These are phyloP conservation scores for Mycteria americana DNA, from an alignment of 2,797 vertebrate genomes.

Conservation along the genomic window DNA sequence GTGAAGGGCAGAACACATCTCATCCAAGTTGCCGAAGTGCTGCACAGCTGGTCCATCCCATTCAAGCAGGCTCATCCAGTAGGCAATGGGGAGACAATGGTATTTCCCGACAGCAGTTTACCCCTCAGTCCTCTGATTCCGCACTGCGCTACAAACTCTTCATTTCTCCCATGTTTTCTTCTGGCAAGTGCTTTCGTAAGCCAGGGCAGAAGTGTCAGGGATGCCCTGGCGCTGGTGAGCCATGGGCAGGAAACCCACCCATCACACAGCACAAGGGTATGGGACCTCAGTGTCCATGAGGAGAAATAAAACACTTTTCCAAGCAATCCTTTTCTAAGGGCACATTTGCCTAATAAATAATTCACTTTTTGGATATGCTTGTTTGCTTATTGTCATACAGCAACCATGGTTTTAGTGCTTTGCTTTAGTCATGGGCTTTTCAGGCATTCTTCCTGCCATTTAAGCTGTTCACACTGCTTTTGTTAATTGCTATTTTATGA, in stretches of 20 bases:
- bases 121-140: neutral
- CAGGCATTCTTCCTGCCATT: neutral
- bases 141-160: neutral
- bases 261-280: neutral
- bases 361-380: neutral
- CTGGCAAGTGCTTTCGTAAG: neutral
- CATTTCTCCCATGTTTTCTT: neutral
- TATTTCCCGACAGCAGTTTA: neutral
- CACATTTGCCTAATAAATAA: neutral
- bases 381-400: neutral
- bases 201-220: neutral
- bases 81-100: neutral
- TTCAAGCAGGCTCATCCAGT: neutral
- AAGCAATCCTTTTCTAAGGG: neutral
- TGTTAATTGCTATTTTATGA: neutral
- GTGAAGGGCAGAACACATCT: neutral
- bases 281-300: neutral
- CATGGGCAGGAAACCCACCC: neutral
- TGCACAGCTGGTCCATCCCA: neutral
- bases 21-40: neutral
- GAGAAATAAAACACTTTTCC: neutral
- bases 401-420: neutral
- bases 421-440: neutral
- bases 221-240: neutral
- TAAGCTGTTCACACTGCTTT: neutral